Evolutionary conservation across 1,140 invertebrate species (phyloP).

Genomic region (Oedothorax gibbosus): DNA sequence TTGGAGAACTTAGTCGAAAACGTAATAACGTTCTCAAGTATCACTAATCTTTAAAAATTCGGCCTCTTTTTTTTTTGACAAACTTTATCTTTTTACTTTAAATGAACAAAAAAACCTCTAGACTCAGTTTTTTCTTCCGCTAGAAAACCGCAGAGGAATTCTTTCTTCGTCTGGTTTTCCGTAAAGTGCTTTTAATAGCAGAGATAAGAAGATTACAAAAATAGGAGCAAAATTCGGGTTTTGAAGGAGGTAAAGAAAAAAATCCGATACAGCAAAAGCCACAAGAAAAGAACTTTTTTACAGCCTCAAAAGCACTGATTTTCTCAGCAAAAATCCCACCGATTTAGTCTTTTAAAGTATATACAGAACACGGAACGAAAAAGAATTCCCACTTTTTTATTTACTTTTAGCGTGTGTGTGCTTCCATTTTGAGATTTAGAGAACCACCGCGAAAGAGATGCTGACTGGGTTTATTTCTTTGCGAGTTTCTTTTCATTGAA

Average conservation of each 20-base stretch:
- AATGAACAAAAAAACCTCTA: neutral
- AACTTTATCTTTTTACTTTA: constrained; percentile 21
- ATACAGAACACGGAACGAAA: neutral
- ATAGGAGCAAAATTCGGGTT: constrained; percentile 6
- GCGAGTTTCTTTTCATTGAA: constrained; percentile 13
- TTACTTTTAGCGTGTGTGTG: neutral
- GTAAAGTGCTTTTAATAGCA: constrained; percentile 45
- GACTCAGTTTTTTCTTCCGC: neutral
- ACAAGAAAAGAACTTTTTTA: constrained; percentile 5
- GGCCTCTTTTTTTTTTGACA: neutral
- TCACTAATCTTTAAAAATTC: no score
- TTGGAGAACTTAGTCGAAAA: neutral
- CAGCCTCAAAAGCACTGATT: constrained; percentile 1
- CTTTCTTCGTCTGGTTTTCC: neutral
- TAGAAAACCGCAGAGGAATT: constrained; percentile 19
- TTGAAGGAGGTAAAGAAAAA: constrained; percentile 3
- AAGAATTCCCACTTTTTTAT: constrained; percentile 1
- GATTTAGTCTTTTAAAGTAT: constrained; percentile 15
- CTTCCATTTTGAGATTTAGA: constrained; percentile 31
- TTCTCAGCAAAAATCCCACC: constrained; percentile 13
- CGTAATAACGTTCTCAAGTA: neutral
- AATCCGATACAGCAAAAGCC: constrained; percentile 17
- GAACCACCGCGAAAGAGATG: constrained; percentile 13
- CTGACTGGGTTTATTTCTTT: constrained; percentile 27
- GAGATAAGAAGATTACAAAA: constrained; percentile 44